Conservation (phyloP, 2,113 vertebrate species). For the Siniperca chuatsi region DNA sequence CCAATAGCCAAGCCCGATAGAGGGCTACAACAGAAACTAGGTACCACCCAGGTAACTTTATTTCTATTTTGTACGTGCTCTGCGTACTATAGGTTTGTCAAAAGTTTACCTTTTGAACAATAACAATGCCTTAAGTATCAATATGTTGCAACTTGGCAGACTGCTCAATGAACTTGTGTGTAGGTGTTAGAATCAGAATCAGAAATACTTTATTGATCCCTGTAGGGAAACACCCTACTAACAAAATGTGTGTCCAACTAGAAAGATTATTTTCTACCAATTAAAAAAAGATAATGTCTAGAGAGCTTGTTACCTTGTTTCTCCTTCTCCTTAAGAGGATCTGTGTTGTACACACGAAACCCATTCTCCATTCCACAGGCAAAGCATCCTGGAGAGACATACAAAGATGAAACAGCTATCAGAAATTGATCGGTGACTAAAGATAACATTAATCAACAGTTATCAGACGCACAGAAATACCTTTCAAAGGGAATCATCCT, state of each 20-base stretch:
- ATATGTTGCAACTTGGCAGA: not conserved
- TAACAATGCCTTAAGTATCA: not conserved
- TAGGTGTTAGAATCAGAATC: not conserved
- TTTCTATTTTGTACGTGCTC: not conserved
- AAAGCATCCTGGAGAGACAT: constrained; percentile 90
- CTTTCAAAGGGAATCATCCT: not conserved
- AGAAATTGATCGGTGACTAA: not conserved
- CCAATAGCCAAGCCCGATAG: not conserved
- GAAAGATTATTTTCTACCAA: not conserved
- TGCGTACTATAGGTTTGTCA: not conserved
- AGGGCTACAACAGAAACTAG: not conserved
- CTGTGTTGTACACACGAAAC: constrained; percentile 98
- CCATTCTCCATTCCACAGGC: constrained; percentile 99
- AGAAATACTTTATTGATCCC: too few species aligned
- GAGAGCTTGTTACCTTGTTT: constrained; percentile 92
- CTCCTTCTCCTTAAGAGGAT: constrained; percentile 99
- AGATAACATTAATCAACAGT: not conserved
- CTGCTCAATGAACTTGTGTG: too few species aligned
- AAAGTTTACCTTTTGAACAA: not conserved
- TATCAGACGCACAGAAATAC: too few species aligned
- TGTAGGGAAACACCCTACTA: not conserved
- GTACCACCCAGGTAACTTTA: not conserved
- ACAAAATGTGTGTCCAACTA: not conserved
- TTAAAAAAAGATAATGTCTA: not conserved
- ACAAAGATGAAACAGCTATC: not conserved